Evolutionary conservation across 2,797 vertebrate genomes (phyloP).

Genomic region (Ctenopoma kingsleyae): DNA sequence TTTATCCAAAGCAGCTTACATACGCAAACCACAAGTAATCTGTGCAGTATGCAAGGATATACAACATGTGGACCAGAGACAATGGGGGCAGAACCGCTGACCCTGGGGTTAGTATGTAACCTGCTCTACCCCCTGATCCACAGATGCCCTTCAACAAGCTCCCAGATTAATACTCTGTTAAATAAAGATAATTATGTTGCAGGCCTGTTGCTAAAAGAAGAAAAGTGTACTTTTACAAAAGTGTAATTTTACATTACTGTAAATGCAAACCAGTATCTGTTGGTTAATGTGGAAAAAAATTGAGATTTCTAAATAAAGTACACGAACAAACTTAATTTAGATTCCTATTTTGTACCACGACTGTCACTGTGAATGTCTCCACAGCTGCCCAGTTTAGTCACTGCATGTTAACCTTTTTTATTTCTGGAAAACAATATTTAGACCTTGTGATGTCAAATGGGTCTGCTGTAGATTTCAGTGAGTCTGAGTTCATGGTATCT

Average conservation of each 20-base stretch:
- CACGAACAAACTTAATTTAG: no score
- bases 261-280: background rate
- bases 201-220: background rate
- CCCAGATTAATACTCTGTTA: background rate
- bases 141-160: no score
- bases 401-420: no score
- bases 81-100: no score
- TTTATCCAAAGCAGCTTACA: no score
- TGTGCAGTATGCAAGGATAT: background rate
- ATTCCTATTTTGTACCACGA: background rate
- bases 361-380: background rate
- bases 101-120: no score
- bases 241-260: background rate
- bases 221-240: background rate
- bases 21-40: no score
- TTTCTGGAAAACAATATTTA: no score
- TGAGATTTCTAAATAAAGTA: background rate
- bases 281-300: no score
- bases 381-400: no score
- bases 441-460: conserved; percentile 10
- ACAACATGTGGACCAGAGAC: background rate
- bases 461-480: conserved; percentile 21
- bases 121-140: no score
- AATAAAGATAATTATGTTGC: background rate
- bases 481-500: conserved; percentile 11